These are phyloP conservation scores for Pseudopleuronectes americanus DNA, from an alignment of 2,797 vertebrate genomes.

Conservation along the genomic window DNA sequence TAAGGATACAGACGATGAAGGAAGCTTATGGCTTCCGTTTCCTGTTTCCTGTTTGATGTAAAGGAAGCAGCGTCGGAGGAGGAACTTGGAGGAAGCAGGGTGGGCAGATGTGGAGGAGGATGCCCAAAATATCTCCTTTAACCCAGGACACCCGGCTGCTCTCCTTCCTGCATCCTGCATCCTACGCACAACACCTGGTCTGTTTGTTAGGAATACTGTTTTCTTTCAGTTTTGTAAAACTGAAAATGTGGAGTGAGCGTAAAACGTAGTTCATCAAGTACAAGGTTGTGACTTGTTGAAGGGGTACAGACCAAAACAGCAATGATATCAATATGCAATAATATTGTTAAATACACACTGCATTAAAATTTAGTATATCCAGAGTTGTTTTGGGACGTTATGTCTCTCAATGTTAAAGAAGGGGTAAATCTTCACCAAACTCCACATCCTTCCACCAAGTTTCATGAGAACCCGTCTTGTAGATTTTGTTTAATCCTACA, in stretches of 20 bases:
- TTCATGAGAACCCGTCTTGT: no score
- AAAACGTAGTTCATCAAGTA: background rate
- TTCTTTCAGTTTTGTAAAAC: background rate
- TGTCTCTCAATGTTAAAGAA: no score
- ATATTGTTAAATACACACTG: no score
- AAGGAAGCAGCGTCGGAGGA: background rate
- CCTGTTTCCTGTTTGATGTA: slow-evolving; percentile 53
- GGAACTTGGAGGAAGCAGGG: slow-evolving; percentile 28
- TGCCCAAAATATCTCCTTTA: slow-evolving; percentile 37
- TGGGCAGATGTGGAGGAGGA: slow-evolving; percentile 64
- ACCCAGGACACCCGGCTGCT: slow-evolving; percentile 27
- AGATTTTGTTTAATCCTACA: no score
- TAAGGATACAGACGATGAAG: slow-evolving; percentile 12
- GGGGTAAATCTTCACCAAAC: no score
- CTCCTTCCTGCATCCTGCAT: slow-evolving; percentile 75
- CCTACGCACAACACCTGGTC: slow-evolving; percentile 58
- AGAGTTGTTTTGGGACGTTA: no score
- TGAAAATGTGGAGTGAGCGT: background rate
- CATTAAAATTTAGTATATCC: no score
- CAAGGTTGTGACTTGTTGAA: background rate
- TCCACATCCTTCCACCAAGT: no score
- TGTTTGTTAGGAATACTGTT: slow-evolving; percentile 24
- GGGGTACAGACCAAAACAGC: no score
- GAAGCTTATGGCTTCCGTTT: slow-evolving; percentile 26
- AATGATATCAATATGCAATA: no score